Evolutionary conservation across 1,140 invertebrate genomes (phyloP).

Genomic region (Brachystomella parvula): DNA sequence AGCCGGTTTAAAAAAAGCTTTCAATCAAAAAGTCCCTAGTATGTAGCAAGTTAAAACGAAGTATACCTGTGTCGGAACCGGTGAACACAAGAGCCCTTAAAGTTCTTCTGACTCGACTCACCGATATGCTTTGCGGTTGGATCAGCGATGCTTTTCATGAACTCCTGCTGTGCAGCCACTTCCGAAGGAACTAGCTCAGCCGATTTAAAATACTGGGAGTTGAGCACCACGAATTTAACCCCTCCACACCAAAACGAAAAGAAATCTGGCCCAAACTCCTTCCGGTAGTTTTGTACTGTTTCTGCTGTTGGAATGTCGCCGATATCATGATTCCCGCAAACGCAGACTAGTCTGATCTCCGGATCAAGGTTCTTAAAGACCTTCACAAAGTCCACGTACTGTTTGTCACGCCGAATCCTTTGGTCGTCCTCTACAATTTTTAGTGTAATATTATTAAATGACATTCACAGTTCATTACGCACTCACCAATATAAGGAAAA

Average conservation of each 20-base stretch:
- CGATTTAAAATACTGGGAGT: constrained; percentile 49
- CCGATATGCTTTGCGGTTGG: constrained; percentile 29
- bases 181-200: constrained; percentile 40
- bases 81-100: no score
- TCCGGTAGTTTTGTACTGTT: constrained; percentile 43
- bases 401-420: constrained; percentile 38
- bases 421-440: constrained; percentile 6
- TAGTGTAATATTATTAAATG: neutral
- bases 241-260: constrained; percentile 51
- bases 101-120: constrained; percentile 10
- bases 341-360: constrained; percentile 48
- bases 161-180: constrained; percentile 45
- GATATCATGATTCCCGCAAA: constrained; percentile 55
- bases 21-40: no score
- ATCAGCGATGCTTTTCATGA: constrained; percentile 22
- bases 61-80: neutral
- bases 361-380: constrained; percentile 45
- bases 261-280: constrained; percentile 51
- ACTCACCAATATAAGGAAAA: constrained; percentile 40
- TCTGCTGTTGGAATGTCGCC: constrained; percentile 47
- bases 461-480: no score
- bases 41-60: neutral
- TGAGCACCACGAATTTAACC: constrained; percentile 50
- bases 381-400: constrained; percentile 46
- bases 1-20: no score